Conservation (phyloP, 2,113 vertebrate species). For the Plestiodon gilberti region DNA sequence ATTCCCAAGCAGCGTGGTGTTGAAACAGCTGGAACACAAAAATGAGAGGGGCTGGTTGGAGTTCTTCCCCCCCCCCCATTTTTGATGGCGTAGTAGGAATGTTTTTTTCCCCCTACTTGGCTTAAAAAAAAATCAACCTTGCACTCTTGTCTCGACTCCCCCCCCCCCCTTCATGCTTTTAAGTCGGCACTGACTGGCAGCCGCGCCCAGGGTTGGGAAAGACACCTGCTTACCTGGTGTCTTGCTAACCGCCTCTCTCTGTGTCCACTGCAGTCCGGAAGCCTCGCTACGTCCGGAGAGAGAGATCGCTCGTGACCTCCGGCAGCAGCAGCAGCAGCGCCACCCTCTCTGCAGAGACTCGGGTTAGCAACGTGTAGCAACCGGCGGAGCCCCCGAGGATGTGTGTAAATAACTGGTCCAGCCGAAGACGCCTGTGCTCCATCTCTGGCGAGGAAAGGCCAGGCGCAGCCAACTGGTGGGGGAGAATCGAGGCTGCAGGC, state of each 20-base stretch:
- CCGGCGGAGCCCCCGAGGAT: neutral
- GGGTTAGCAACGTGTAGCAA: conserved; percentile 77
- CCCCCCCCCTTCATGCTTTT: too few species aligned
- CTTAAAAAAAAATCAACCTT: too few species aligned
- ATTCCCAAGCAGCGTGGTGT: conserved; percentile 1
- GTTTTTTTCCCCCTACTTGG: too few species aligned
- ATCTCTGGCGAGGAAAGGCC: conserved; percentile 21
- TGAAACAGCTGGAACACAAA: neutral
- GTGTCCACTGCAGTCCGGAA: conserved; percentile 76
- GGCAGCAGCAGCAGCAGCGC: conserved; percentile 42
- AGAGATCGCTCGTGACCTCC: conserved; percentile 63
- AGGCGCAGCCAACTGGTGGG: conserved; percentile 13
- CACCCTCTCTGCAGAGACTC: conserved; percentile 63
- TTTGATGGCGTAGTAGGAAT: too few species aligned
- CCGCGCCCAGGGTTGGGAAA: too few species aligned
- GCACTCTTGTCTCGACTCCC: too few species aligned
- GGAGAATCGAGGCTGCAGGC: neutral
- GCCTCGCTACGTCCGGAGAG: conserved; percentile 76
- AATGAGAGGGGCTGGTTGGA: neutral
- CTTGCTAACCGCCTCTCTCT: neutral
- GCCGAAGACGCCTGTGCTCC: neutral
- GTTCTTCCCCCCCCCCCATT: neutral
- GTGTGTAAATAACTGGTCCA: neutral
- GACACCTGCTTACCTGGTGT: too few species aligned
- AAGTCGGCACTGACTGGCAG: too few species aligned